Conservation (phyloP, 2,797 vertebrate species). For the Mormyrops boulengeri region DNA sequence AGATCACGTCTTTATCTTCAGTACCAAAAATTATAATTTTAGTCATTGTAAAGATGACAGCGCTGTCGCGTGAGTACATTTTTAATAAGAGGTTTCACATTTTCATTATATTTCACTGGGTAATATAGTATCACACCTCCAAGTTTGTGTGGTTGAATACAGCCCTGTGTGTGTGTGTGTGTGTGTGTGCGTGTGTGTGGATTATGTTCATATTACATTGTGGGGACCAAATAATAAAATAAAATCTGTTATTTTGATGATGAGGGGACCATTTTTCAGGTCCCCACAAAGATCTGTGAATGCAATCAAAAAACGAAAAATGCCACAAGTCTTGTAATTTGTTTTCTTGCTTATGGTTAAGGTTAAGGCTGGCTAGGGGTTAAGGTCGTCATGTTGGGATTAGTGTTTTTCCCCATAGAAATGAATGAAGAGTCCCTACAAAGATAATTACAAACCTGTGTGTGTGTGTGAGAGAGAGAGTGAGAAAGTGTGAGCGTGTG, state of each 20-base stretch:
- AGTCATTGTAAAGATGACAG: background rate
- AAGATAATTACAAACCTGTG: background rate
- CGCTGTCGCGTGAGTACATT: background rate
- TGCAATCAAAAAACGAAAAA: background rate
- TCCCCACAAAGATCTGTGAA: background rate
- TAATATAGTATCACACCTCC: background rate
- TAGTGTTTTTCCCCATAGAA: background rate
- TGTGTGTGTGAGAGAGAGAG: background rate
- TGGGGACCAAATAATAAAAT: background rate
- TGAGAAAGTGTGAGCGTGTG: background rate
- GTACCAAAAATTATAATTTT: background rate
- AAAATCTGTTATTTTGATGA: background rate
- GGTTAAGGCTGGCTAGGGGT: background rate
- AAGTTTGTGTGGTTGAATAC: background rate
- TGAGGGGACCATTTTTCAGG: background rate
- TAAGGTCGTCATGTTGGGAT: background rate
- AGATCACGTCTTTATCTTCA: background rate
- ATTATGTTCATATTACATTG: background rate
- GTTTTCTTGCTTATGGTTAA: background rate
- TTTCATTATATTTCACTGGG: background rate
- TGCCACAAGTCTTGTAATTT: background rate
- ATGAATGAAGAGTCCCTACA: background rate
- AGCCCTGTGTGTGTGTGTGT: background rate
- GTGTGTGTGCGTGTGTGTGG: background rate
- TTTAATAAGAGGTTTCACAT: background rate